Base-by-base conservation (phyloP, 1,140 invertebrate species). In the Eubasilissa regina region DNA sequence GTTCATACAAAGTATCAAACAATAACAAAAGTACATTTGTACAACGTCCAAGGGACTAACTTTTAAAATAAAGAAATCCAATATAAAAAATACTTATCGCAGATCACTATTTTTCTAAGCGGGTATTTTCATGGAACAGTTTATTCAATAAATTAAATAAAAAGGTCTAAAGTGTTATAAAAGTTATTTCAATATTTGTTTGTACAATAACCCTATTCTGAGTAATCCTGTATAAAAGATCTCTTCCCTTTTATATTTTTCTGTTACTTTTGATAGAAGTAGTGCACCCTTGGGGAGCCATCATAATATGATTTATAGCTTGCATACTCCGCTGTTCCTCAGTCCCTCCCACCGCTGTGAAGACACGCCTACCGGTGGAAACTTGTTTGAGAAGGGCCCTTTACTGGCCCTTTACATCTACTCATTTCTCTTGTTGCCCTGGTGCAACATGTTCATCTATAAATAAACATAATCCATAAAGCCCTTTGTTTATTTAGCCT, bases 391-490 rank as follows among this genome's bases (percentile, higher is more conserved):
- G 44, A 45, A 35, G 68, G 53, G 51, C 35, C 55, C 35, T 68
- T 43, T n/a, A 73, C 7, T 35, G 44, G 62, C 75, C 78, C 76
- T 80, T 78, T 11, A 45, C 25, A 83, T 64, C 81, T 83, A 60
- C 43, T 66, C 53, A 4, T 17, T 13, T 13, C 12, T 45, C 15
- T 75, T 83, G 79, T 17, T 70, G 43, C 53, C 80, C 81, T 83
- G 78, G 78, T 80, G 60, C 43, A 72, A 48, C 79, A 78, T 80
- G 81, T 83, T 83, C 81, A 83, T 83, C 81, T 83, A 83, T 83
- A 83, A 83, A 83, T 83, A 83, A 83, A 83, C 78, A 83, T 83
- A 83, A 83, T 83, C 70, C 76, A 51, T 78, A 81, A 82, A 80
- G 81, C 79, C 81, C 79, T 83, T 78, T 68, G 72, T 70, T 35